These are phyloP conservation scores for Scaptomyza tumidula DNA, from an alignment of 2,888 invertebrate genomes.

Conservation along the genomic window DNA sequence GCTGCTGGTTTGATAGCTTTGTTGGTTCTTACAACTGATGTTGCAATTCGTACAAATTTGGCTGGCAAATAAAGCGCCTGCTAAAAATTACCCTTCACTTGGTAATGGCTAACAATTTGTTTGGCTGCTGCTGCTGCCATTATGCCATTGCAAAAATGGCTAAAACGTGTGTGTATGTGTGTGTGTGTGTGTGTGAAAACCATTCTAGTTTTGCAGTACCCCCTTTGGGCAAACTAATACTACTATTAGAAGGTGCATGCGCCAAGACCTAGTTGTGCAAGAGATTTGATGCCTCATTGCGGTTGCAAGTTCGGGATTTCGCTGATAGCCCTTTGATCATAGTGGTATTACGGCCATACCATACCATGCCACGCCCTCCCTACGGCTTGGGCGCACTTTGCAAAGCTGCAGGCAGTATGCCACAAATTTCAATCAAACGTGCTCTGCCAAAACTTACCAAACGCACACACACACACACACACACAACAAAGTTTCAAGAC, in stretches of 20 bases:
- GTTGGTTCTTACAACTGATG: constrained; percentile 66
- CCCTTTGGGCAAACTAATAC: constrained; percentile 36
- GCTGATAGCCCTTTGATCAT: constrained; percentile 58
- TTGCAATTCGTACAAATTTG: constrained; percentile 78
- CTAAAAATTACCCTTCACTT: constrained; percentile 77
- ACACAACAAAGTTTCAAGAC: constrained; percentile 55
- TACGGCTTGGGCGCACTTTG: constrained; percentile 28
- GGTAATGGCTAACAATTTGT: constrained; percentile 78
- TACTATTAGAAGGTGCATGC: constrained; percentile 14
- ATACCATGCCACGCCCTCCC: constrained; percentile 2
- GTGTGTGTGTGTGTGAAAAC: constrained; percentile 32
- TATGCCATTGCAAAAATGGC: constrained; percentile 53
- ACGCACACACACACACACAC: constrained; percentile 49
- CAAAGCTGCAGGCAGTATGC: constrained; percentile 66
- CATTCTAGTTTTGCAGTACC: background rate
- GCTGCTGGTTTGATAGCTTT: constrained; percentile 52
- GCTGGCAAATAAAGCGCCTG: constrained; percentile 73
- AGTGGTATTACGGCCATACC: constrained; percentile 45
- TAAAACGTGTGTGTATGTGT: constrained; percentile 39
- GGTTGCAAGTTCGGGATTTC: constrained; percentile 29
- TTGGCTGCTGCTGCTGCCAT: constrained; percentile 56
- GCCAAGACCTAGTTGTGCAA: constrained; percentile 6
- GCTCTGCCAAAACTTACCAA: constrained; percentile 66
- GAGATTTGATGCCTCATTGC: constrained; percentile 55
- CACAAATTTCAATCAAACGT: constrained; percentile 81